phyloP scores from a whole-genome alignment of 2,113 vertebrate species.

The Neopipo cinnamomea region DNA sequence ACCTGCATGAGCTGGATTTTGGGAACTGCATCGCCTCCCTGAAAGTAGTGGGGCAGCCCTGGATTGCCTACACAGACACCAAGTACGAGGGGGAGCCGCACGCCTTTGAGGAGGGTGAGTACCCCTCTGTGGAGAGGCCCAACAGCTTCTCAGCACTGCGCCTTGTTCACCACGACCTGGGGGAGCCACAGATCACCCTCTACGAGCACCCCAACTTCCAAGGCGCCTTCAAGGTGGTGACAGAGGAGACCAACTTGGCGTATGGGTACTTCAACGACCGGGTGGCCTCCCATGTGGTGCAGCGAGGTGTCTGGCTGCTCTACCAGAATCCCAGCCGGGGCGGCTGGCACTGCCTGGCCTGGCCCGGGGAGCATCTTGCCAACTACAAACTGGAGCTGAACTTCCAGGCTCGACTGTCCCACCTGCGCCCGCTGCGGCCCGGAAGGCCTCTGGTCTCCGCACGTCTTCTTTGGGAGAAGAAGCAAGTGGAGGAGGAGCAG shows the following conservation, averaged over 20 bases:
- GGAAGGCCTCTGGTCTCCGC: constrained; percentile 37
- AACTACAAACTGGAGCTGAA: constrained; percentile 47
- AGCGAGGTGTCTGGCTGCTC: constrained; percentile 64
- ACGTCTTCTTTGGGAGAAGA: constrained; percentile 51
- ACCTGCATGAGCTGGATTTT: constrained; percentile 65
- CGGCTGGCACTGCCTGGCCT: constrained; percentile 55
- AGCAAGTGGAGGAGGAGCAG: constrained; percentile 49
- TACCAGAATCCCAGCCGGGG: constrained; percentile 48
- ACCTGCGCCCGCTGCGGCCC: constrained; percentile 15
- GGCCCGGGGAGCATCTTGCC: not conserved
- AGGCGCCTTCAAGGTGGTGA: constrained; percentile 54
- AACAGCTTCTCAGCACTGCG: constrained; percentile 55
- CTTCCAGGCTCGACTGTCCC: constrained; percentile 58
- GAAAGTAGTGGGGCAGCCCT: constrained; percentile 69
- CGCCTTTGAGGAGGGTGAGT: constrained; percentile 57
- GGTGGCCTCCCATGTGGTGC: constrained; percentile 59
- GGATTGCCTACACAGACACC: constrained; percentile 51
- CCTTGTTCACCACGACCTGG: constrained; percentile 56
- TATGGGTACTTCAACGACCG: constrained; percentile 60
- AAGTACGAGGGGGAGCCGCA: constrained; percentile 23
- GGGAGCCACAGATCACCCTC: constrained; percentile 63
- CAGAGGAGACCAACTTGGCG: constrained; percentile 58
- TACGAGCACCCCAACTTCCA: constrained; percentile 53
- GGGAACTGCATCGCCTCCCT: constrained; percentile 63
- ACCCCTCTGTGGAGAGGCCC: constrained; percentile 1